phyloP scores from a whole-genome alignment of 1,140 invertebrate genomes.

The Macrotrachela quadricornifera region DNA sequence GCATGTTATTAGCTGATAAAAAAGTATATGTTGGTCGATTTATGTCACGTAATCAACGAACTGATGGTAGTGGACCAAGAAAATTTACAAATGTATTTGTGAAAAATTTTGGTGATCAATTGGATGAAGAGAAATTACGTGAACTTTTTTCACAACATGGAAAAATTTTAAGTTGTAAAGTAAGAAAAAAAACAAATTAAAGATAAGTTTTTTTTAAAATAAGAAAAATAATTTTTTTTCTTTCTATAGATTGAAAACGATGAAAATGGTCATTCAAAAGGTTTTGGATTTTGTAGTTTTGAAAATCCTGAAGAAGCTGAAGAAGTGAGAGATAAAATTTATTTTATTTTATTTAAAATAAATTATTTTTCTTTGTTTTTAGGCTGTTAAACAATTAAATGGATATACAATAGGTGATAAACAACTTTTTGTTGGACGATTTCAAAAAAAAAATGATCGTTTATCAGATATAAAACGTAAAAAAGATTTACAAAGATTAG shows the following conservation, averaged over 20 bases:
- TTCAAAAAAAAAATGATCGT: constrained; percentile 95
- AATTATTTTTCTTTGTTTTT: not conserved
- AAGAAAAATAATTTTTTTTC: constrained; percentile 1
- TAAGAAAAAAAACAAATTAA: constrained; percentile 10
- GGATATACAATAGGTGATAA: constrained; percentile 44
- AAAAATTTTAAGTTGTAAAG: constrained; percentile 71
- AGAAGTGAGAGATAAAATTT: not conserved
- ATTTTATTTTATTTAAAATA: not conserved
- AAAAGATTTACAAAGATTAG: constrained; percentile 81
- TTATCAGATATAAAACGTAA: constrained; percentile 85
- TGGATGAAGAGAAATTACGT: constrained; percentile 70
- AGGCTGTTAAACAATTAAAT: constrained; percentile 66
- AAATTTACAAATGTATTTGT: constrained; percentile 97
- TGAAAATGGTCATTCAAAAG: not conserved
- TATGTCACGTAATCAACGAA: constrained; percentile 87
- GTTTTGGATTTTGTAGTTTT: constrained; percentile 3
- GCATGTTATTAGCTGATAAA: constrained; percentile 75
- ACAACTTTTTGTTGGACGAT: constrained; percentile 52
- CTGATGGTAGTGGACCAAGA: constrained; percentile 40
- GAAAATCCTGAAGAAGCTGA: not conserved
- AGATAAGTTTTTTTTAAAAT: too few species aligned
- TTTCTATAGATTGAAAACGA: constrained; percentile 7
- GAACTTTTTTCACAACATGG: constrained; percentile 87
- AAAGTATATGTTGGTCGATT: constrained; percentile 94
- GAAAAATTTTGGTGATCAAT: constrained; percentile 89